These are phyloP conservation scores for Trisateles emortualis DNA, from an alignment of 2,888 invertebrate genomes.

Conservation along the genomic window DNA sequence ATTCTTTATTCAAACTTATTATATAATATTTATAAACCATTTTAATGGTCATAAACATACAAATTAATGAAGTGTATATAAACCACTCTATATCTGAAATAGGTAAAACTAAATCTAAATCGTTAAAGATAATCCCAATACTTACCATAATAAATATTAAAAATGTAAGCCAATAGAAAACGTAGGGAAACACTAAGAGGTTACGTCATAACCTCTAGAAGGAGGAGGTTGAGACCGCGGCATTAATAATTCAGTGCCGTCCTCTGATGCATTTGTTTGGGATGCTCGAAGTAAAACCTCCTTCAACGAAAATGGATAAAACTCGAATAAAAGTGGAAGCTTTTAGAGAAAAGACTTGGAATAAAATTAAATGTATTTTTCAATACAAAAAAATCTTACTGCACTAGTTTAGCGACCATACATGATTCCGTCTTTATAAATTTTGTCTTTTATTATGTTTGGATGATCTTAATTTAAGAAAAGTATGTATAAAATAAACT, in stretches of 20 bases:
- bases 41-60: too few relatives aligned
- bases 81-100: background rate
- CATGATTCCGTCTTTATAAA: too few relatives aligned
- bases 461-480: too few relatives aligned
- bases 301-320: constrained; percentile 31
- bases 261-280: constrained; percentile 67
- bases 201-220: constrained; percentile 57
- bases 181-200: constrained; percentile 38
- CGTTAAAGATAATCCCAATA: background rate
- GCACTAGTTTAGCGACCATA: too few relatives aligned
- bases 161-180: constrained; percentile 37
- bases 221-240: constrained; percentile 48
- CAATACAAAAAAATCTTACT: too few relatives aligned
- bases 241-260: constrained; percentile 71
- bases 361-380: background rate
- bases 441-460: too few relatives aligned
- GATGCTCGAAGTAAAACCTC: constrained; percentile 39
- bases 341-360: constrained; percentile 10
- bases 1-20: too few relatives aligned
- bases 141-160: constrained; percentile 17
- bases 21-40: too few relatives aligned
- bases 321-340: constrained; percentile 13
- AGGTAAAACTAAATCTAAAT: background rate
- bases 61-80: background rate
- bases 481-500: too few relatives aligned